Percentiles rank a stretch among this genome's conserved stretches.
Conservation (phyloP, 2,888 invertebrate species). For the Elysia crispata region DNA sequence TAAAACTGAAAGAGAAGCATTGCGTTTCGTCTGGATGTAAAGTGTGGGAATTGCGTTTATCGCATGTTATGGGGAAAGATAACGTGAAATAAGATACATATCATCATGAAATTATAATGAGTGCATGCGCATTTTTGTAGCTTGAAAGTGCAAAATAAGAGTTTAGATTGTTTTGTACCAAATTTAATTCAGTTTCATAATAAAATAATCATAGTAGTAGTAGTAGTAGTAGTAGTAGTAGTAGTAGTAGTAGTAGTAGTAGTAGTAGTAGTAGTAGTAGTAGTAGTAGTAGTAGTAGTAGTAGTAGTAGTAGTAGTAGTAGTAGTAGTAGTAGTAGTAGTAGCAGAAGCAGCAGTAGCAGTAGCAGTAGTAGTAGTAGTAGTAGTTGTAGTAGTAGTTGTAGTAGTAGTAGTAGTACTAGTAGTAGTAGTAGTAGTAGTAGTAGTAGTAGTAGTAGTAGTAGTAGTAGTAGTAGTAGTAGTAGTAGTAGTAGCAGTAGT, state of each 20-base stretch:
- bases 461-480: constrained; percentile 44
- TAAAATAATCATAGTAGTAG: too few relatives aligned
- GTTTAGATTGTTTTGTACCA: too few relatives aligned
- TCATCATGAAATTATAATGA: too few relatives aligned
- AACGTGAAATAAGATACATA: too few relatives aligned
- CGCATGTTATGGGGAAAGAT: too few relatives aligned
- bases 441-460: constrained; percentile 29
- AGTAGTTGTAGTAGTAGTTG: constrained; percentile 33
- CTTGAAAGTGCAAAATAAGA: too few relatives aligned
- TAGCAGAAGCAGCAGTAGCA: constrained; percentile 25
- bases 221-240: neutral
- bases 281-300: constrained; percentile 9
- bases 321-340: too few relatives aligned
- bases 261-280: constrained; percentile 9
- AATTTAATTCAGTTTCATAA: too few relatives aligned
- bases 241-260: neutral
- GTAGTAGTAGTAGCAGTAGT: constrained; percentile 40
- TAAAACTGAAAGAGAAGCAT: too few relatives aligned
- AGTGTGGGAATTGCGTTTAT: too few relatives aligned
- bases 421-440: constrained; percentile 38
- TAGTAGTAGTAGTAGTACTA: constrained; percentile 29
- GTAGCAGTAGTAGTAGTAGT: constrained; percentile 1
- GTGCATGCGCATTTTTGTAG: too few relatives aligned
- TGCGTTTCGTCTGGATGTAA: too few relatives aligned
- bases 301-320: neutral